Evolutionary conservation across 2,797 vertebrate species (phyloP), one percentile per base, ranked within the genome.

Genomic region (Dicrostonyx torquatus): DNA sequence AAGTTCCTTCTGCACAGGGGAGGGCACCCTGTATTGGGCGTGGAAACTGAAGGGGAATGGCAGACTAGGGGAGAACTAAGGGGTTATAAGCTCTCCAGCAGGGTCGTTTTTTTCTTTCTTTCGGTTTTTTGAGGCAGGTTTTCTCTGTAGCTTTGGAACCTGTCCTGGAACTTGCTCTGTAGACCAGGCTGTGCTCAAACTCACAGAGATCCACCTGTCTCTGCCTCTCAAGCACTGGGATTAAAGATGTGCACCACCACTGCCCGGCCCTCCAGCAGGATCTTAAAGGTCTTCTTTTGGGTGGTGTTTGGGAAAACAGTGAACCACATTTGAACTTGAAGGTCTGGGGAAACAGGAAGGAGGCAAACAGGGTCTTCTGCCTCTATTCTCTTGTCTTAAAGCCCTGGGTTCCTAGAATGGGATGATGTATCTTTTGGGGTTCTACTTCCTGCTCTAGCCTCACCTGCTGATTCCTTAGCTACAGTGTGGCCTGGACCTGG

Each of bases 1-100:
- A 20, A 17, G 94, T 96, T 96, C 83, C 92, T 96, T 96, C 80
- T 96, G 77, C 60, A 64, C 92, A 85, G 89, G 87, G 95, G 93
- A 96, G 80, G 94, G 82, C 73, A 96, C 85, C 84, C 78, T 95
- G 79, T 94, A 62, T 78, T 93, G 84, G 89, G 94, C 94, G 93
- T 24, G 13, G 87, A 90, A 87, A 73, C 66, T 76, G 80, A 91
- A 91, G 43, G 79, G 53, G 77, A 40, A 62, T 94, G 93, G 87
- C 64, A 90, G 80, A 66, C 60, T 40, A 48, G 48, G 85, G 77
- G 87, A 87, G 93, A 94, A 62, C 80, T 89, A 70, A 85, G 88
- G 64, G 91, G 79, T 50, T 83, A 85, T 6, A 80, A 76, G 31
- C 68, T 94, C 22, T 58, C 48, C 29, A 76, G 17, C 24, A 91